Evolutionary conservation across 2,888 invertebrate genomes (phyloP).

Genomic region (Oligia strigilis): DNA sequence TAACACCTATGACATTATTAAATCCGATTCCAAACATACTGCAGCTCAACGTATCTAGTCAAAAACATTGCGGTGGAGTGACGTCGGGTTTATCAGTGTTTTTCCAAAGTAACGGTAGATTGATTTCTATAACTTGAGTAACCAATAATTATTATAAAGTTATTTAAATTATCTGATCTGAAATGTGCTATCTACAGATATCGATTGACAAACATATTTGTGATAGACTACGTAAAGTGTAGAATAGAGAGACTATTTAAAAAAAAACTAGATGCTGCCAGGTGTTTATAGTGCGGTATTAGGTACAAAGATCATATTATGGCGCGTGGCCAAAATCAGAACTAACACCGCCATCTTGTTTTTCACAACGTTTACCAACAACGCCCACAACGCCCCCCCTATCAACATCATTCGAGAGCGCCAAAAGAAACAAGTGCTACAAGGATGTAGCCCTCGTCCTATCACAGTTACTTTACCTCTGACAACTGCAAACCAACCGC

Average conservation of each 20-base stretch:
- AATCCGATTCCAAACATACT: neutral
- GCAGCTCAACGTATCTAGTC: neutral
- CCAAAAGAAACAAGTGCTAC: neutral
- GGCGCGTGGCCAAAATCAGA: neutral
- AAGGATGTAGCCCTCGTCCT: neutral
- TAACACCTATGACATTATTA: neutral
- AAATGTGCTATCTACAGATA: too few species aligned
- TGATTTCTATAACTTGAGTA: constrained; percentile 7
- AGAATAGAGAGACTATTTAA: too few species aligned
- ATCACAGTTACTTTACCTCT: neutral
- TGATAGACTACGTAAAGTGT: too few species aligned
- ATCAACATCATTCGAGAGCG: neutral
- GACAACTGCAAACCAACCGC: neutral
- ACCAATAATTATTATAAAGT: too few species aligned
- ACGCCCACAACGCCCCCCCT: neutral
- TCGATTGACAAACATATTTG: too few species aligned
- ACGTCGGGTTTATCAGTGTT: neutral
- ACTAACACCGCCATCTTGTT: neutral
- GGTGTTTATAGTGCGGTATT: too few species aligned
- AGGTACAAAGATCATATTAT: too few species aligned
- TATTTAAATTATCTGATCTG: too few species aligned
- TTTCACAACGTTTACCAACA: neutral
- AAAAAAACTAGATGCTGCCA: too few species aligned
- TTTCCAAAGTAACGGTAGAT: neutral
- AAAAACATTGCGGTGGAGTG: neutral